Percentiles rank a stretch among this genome's conserved stretches.
Conservation (phyloP, 2,888 invertebrate genomes). For the Nomada hirtipes region DNA sequence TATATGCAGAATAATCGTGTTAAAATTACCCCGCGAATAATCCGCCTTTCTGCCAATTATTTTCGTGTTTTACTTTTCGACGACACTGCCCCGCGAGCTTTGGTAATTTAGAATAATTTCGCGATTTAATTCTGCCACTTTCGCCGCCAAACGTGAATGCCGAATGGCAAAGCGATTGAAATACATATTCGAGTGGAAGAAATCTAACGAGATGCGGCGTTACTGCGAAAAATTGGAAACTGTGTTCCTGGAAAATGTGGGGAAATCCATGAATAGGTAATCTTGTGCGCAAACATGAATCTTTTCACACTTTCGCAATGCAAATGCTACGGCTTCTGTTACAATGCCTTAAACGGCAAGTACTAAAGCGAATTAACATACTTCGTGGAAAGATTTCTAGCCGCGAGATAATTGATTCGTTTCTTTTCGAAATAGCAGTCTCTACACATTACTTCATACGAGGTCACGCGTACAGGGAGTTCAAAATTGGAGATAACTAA, state of each 20-base stretch:
- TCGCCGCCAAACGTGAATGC: no score
- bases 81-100: no score
- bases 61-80: no score
- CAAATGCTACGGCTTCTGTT: background rate
- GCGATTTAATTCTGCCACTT: background rate
- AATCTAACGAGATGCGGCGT: background rate
- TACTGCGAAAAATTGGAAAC: background rate
- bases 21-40: no score
- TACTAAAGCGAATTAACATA: background rate
- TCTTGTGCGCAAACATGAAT: background rate
- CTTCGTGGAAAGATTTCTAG: background rate
- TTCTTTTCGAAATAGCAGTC: background rate
- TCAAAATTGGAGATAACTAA: no score
- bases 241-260: background rate
- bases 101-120: background rate
- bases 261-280: background rate
- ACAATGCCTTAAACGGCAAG: background rate
- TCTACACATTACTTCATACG: background rate
- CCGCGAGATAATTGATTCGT: background rate
- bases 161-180: background rate
- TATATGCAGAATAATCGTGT: no score
- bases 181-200: background rate
- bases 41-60: no score
- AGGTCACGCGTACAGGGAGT: no score
- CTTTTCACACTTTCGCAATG: conserved; percentile 8